Percentiles rank a stretch among this genome's conserved stretches.
phyloP scores from a whole-genome alignment of 2,113 vertebrate species.

The Lichenostomus cassidix region DNA sequence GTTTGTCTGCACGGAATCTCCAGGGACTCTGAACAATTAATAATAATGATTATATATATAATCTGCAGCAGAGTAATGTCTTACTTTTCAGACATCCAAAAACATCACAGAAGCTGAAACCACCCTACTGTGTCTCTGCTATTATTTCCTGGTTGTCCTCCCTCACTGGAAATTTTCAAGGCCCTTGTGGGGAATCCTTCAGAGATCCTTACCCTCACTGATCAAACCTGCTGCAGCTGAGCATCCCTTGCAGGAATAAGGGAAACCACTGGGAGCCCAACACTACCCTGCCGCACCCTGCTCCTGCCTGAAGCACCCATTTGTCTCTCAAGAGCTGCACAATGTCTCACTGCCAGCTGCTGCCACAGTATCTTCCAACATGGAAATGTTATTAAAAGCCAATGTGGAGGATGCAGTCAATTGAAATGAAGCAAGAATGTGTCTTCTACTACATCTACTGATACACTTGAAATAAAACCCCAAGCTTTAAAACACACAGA shows the following conservation, averaged over 20 bases:
- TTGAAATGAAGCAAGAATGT: background rate
- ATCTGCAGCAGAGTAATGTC: background rate
- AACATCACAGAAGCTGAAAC: background rate
- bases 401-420: background rate
- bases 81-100: background rate
- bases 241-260: background rate
- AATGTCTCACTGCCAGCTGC: background rate
- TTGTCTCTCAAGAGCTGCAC: background rate
- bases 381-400: background rate
- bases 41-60: background rate
- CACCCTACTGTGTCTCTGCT: background rate
- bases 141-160: background rate
- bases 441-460: background rate
- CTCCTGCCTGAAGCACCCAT: too few relatives aligned
- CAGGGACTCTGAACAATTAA: background rate
- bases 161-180: background rate
- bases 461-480: fast-evolving
- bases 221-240: background rate
- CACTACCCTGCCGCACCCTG: background rate
- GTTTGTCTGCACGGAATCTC: background rate
- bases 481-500: background rate
- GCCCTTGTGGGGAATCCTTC: background rate
- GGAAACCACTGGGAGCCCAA: background rate
- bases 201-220: background rate
- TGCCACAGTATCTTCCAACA: background rate